These are phyloP conservation scores for Strigops habroptila DNA, from an alignment of 2,113 vertebrate species.

Conservation along the genomic window DNA sequence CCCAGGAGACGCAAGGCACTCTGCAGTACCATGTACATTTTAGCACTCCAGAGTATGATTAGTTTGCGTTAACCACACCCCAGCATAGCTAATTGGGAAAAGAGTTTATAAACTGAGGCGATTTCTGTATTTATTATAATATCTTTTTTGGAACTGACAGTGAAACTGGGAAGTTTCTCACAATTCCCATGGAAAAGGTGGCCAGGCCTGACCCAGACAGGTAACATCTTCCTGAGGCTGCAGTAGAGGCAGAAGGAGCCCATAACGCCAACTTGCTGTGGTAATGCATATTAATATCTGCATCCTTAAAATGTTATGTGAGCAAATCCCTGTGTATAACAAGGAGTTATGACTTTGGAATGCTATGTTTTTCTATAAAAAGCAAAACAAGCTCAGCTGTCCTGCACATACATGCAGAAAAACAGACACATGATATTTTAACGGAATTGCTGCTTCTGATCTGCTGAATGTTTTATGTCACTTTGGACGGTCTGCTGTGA, in stretches of 20 bases:
- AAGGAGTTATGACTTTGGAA: background rate
- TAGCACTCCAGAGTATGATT: conserved; percentile 66
- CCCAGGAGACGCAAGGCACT: conserved; percentile 62
- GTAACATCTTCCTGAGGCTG: background rate
- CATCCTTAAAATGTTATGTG: background rate
- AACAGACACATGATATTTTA: background rate
- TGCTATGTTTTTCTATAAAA: conserved; percentile 22
- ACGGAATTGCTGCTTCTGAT: background rate
- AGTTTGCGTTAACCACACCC: conserved; percentile 66
- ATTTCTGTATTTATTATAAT: background rate
- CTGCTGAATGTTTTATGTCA: background rate
- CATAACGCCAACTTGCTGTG: fast-evolving
- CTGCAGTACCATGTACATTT: conserved; percentile 61
- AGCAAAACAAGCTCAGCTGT: conserved; percentile 38
- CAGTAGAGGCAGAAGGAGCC: background rate
- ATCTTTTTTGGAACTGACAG: background rate
- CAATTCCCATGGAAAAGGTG: background rate
- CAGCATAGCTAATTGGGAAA: conserved; percentile 48
- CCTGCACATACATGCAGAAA: background rate
- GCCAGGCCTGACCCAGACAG: background rate
- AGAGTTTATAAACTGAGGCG: background rate
- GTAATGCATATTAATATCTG: background rate
- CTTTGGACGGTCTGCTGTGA: background rate
- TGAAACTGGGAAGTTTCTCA: background rate
- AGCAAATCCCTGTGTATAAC: background rate